These are phyloP conservation scores for Folsomia manolachei DNA, from an alignment of 2,888 invertebrate species.

Conservation along the genomic window DNA sequence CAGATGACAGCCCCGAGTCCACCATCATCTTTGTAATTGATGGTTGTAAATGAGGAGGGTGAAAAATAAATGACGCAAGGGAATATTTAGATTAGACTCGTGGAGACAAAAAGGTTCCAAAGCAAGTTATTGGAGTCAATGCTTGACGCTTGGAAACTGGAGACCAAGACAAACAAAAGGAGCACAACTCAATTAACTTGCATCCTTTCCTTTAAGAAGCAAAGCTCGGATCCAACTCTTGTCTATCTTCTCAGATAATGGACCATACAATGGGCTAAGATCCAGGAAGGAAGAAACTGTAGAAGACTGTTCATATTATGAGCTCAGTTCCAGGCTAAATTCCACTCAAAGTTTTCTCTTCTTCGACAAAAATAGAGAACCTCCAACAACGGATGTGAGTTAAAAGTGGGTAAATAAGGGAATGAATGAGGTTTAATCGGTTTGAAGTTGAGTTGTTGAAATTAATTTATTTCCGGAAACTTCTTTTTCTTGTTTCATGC, in stretches of 20 bases:
- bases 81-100: neutral
- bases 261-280: too few species aligned
- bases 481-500: neutral
- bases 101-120: neutral
- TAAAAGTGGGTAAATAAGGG: neutral
- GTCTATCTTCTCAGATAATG: too few species aligned
- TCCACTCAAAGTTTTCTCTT: neutral
- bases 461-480: neutral
- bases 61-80: neutral
- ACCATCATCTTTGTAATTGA: slow-evolving; percentile 3
- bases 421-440: neutral
- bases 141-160: neutral
- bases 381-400: neutral
- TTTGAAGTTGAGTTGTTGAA: too few species aligned
- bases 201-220: neutral
- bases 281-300: neutral
- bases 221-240: neutral
- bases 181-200: neutral
- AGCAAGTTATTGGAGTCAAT: neutral
- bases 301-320: neutral
- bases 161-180: neutral
- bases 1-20: neutral
- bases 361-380: neutral
- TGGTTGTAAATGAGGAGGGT: neutral
- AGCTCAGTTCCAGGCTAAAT: neutral